These are phyloP conservation scores for Axis porcinus DNA, from an alignment of 2,113 vertebrate genomes.

Conservation along the genomic window DNA sequence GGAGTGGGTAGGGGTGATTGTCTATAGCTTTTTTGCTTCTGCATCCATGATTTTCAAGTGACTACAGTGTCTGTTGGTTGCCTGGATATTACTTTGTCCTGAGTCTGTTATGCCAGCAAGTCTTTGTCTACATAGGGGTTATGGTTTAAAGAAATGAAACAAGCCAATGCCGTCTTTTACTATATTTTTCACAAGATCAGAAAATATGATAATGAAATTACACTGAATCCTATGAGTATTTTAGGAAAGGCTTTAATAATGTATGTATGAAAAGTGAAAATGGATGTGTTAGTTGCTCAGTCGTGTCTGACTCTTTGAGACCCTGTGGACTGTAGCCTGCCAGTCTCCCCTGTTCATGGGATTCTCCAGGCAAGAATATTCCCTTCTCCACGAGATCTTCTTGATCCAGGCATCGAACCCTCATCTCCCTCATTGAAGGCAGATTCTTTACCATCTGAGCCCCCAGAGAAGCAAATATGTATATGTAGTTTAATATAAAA, in stretches of 20 bases:
- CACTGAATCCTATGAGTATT: background rate
- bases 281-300: background rate
- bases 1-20: background rate
- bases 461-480: background rate
- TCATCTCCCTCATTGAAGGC: background rate
- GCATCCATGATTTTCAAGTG: background rate
- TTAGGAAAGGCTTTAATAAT: background rate
- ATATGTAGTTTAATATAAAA: background rate
- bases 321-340: background rate
- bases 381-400: background rate
- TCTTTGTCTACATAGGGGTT: background rate
- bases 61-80: background rate
- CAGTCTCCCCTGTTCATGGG: background rate
- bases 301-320: background rate
- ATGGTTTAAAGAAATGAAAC: constrained; percentile 35
- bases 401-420: background rate
- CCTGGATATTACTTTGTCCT: background rate
- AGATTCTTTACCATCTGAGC: background rate
- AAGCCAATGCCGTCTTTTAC: background rate
- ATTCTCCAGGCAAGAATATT: background rate
- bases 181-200: background rate
- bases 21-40: background rate
- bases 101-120: background rate
- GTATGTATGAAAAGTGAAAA: background rate
- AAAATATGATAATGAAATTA: background rate